Conservation (phyloP, 1,140 invertebrate genomes). For the Marisa cornuarietis region DNA sequence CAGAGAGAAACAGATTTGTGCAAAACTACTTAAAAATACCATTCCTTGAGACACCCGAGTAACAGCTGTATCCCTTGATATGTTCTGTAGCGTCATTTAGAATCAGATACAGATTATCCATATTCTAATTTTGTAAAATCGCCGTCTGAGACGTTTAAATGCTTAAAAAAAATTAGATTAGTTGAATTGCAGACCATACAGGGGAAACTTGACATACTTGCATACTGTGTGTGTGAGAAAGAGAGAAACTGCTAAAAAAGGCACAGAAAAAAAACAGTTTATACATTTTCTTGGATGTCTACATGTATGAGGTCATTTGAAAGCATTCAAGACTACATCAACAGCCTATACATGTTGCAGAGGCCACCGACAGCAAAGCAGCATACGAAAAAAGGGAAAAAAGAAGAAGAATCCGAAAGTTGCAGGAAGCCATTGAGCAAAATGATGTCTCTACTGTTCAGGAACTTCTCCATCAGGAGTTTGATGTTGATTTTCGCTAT, state of each 20-base stretch:
- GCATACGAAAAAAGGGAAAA: slow-evolving; percentile 55
- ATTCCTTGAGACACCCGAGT: too few relatives aligned
- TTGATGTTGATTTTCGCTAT: slow-evolving; percentile 65
- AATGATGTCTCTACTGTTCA: slow-evolving; percentile 45
- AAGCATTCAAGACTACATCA: neutral
- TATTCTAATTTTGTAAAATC: too few relatives aligned
- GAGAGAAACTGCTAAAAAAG: neutral
- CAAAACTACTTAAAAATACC: too few relatives aligned
- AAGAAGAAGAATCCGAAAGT: slow-evolving; percentile 48
- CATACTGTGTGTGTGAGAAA: neutral
- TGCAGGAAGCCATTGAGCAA: slow-evolving; percentile 57
- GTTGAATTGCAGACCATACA: neutral
- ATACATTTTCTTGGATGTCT: neutral
- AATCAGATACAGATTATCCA: too few relatives aligned
- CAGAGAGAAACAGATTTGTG: too few relatives aligned
- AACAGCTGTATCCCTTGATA: too few relatives aligned
- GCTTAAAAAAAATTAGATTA: neutral
- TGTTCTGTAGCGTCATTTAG: too few relatives aligned
- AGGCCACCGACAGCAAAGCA: slow-evolving; percentile 26
- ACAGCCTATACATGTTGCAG: neutral
- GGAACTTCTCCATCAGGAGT: slow-evolving; percentile 42
- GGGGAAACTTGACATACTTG: neutral
- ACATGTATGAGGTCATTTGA: too few relatives aligned
- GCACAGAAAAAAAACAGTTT: neutral
- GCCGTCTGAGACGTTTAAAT: too few relatives aligned